Evolutionary conservation across 2,113 vertebrate species (phyloP), one percentile per base, ranked within the genome.

Genomic region (Pseudolaguvia tuberculata): DNA sequence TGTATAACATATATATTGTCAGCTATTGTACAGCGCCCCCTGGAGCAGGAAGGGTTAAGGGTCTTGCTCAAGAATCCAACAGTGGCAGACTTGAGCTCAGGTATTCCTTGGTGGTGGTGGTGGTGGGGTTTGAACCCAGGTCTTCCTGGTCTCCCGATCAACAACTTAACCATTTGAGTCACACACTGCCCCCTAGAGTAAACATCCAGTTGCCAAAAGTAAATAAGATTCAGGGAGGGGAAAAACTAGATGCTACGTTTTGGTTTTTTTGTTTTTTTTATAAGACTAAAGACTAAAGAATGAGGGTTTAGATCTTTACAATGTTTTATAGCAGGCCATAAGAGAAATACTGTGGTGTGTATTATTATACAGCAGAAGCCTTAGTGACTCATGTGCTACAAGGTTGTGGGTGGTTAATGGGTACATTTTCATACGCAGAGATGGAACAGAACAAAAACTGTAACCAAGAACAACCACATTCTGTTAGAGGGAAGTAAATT

Each of bases 321-420:
- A 17, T 0, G 9, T 13, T 27, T 57, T 9, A 31, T 11, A 47
- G 48, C 45, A 66, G 23, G 21, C 25, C 18, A 23, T 27, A 50
- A 67, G 15, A 67, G 63, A 47, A 65, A 20, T 18, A 15, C 23
- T 39, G 62, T 55, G 62, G 27, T 53, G 23, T 2, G 21, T 66
- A 23, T 63, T 71, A 62, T 31, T 52, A 25, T 55, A 42, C 35
- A 45, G 57, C 67, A 45, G 50, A 47, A 27, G 31, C 75, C 58
- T 70, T 62, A 55, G 71, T 71, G 48, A 62, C 75, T 70, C 25
- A 51, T 70, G 55, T 25, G 50, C 8, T 52, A 52, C 17, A 45
- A 20, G 42, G 48, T 17, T 66, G 72, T 77, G 68, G 75, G 75
- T 29, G 75, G 65, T 47, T 71, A 71, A 62, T 53, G 35, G 48